Evolutionary conservation across 2,113 vertebrate genomes (phyloP).

Genomic region (Eubucco bourcierii): DNA sequence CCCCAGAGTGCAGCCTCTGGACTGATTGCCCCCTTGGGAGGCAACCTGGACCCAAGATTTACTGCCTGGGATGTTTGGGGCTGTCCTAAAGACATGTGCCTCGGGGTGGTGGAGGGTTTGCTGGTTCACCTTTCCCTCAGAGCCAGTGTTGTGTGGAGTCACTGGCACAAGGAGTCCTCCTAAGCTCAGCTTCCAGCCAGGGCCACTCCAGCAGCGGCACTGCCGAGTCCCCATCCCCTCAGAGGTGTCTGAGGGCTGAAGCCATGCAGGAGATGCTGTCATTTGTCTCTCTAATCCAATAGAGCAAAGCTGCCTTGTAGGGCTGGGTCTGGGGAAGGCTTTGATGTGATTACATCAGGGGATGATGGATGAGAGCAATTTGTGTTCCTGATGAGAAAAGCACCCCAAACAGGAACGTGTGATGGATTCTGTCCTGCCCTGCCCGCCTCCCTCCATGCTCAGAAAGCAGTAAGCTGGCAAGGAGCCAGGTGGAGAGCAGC

Average conservation of each 20-base stretch:
- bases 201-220: neutral
- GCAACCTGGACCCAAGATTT: neutral
- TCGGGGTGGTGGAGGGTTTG: neutral
- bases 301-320: constrained; percentile 69
- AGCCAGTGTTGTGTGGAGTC: neutral
- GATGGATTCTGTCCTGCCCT: constrained; percentile 63
- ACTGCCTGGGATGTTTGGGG: neutral
- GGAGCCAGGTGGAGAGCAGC: constrained; percentile 30
- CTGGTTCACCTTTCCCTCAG: neutral
- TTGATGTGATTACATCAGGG: constrained; percentile 74
- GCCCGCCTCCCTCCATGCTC: constrained; percentile 33
- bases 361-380: constrained; percentile 80
- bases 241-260: constrained; percentile 60
- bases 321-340: constrained; percentile 57
- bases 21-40: neutral
- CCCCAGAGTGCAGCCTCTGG: neutral
- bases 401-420: constrained; percentile 70
- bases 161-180: neutral
- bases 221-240: constrained; percentile 12
- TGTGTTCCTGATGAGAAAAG: constrained; percentile 71
- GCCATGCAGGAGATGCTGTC: constrained; percentile 62
- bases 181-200: constrained; percentile 2
- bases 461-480: constrained; percentile 39
- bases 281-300: constrained; percentile 76
- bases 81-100: neutral